phyloP scores from a whole-genome alignment of 1,140 invertebrate species.

The Eumeta japonica region DNA sequence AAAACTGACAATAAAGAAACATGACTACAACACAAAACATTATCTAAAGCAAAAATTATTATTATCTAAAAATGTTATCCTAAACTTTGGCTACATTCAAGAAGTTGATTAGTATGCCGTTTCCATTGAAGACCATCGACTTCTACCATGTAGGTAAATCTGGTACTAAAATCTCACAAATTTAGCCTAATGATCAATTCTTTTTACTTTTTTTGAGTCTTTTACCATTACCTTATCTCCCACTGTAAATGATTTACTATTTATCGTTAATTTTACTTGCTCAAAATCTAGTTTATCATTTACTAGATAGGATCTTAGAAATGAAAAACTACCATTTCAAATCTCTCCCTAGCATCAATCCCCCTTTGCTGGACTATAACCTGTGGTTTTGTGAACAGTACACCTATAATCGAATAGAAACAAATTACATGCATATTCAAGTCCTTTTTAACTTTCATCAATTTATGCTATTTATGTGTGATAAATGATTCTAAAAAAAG shows the following conservation, averaged over 20 bases:
- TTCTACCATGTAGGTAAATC: no score
- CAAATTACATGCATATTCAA: slow-evolving; percentile 1
- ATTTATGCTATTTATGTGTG: no score
- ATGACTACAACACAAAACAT: no score
- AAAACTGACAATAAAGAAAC: no score
- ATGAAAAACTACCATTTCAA: slow-evolving; percentile 2
- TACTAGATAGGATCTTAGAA: background rate
- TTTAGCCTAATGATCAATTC: no score
- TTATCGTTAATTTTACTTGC: slow-evolving; percentile 2
- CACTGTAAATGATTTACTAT: background rate
- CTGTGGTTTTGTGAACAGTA: background rate
- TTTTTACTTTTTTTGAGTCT: no score
- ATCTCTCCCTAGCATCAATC: slow-evolving; percentile 1
- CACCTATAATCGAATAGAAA: background rate
- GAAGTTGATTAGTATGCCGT: background rate
- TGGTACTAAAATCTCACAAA: no score
- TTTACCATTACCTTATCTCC: slow-evolving; percentile 3
- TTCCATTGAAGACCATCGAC: background rate
- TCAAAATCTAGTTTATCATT: slow-evolving; percentile 1
- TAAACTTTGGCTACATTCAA: background rate
- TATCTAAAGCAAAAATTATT: no score
- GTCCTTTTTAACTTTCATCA: no score
- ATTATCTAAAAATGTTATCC: no score
- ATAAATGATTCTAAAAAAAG: no score
- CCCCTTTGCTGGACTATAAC: slow-evolving; percentile 1